phyloP scores from a whole-genome alignment of 1,140 invertebrate genomes.

The Aphaenogaster floridana region DNA sequence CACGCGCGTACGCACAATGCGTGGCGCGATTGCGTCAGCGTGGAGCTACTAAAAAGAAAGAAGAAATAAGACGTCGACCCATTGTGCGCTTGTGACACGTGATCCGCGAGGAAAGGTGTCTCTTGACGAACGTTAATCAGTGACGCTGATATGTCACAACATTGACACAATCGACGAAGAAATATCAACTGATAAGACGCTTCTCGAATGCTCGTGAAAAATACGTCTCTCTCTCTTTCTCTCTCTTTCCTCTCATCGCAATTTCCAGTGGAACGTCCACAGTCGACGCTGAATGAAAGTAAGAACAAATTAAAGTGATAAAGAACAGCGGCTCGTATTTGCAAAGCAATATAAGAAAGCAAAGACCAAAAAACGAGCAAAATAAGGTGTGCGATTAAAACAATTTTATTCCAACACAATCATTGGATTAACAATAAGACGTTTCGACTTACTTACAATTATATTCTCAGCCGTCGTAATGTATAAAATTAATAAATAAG shows the following conservation, averaged over 20 bases:
- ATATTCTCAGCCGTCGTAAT: too few relatives aligned
- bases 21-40: slow-evolving; percentile 54
- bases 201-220: slow-evolving; percentile 12
- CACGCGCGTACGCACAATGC: neutral
- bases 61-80: neutral
- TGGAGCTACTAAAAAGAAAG: neutral
- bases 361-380: too few relatives aligned
- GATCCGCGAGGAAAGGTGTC: slow-evolving; percentile 5
- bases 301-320: neutral
- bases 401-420: too few relatives aligned
- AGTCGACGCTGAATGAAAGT: neutral
- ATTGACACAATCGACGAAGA: slow-evolving; percentile 24
- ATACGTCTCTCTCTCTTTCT: neutral
- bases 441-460: too few relatives aligned
- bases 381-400: too few relatives aligned
- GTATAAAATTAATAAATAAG: too few relatives aligned
- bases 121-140: slow-evolving; percentile 23
- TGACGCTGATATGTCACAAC: neutral
- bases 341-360: too few relatives aligned
- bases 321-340: too few relatives aligned
- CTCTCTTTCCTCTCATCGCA: neutral
- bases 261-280: neutral
- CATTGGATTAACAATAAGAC: too few relatives aligned
- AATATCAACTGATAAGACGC: neutral
- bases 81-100: slow-evolving; percentile 27